Base-by-base conservation (phyloP, 2,797 vertebrate genomes). In the Cossypha polioptera region DNA sequence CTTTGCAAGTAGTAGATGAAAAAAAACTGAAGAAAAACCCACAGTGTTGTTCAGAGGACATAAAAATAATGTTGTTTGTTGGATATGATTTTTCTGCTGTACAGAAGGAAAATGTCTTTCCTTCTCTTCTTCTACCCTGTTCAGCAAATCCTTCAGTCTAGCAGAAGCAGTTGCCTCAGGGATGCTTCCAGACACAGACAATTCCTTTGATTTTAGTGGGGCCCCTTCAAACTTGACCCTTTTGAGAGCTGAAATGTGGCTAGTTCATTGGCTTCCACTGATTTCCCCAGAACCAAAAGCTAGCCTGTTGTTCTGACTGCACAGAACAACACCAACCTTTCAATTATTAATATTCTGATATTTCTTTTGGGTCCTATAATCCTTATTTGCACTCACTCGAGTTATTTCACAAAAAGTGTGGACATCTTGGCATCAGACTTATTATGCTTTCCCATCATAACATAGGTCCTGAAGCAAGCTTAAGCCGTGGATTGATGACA, bases 1-100 rank as follows among this genome's bases (percentile, higher is more conserved):
- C 38, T 96, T 79, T 88, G 79, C 76, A 90, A 94, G 85, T 3
- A 78, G 91, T 88, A 94, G 89, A 94, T 75, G 63, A 91, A 95
- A 95, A 91, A 95, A 91, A 86, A 35, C 43, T 90, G 84, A 48
- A 94, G 89, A 89, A 86, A 93, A 81, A 0, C 0, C 10, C 24
- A 7, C 9, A 17, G 14, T 35, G 47, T 45, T 90, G 48, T 83
- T 90, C 69, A 63, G 35, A 35, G 36, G 48, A 90, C 69, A 17
- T 71, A 86, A 92, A 95, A 92, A 90, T 94, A 69, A 85, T 85
- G 63, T 57, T 91, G 72, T 47, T 88, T 94, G 47, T 62, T 75
- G 54, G 82, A 77, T 92, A 31, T 83, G 55, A 12, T 69, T 91
- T 94, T 94, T 81, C 59, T 66, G 58, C 29, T 78, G 17, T 38